phyloP scores from a whole-genome alignment of 2,113 vertebrate species.

The Brevimyrus niger region DNA sequence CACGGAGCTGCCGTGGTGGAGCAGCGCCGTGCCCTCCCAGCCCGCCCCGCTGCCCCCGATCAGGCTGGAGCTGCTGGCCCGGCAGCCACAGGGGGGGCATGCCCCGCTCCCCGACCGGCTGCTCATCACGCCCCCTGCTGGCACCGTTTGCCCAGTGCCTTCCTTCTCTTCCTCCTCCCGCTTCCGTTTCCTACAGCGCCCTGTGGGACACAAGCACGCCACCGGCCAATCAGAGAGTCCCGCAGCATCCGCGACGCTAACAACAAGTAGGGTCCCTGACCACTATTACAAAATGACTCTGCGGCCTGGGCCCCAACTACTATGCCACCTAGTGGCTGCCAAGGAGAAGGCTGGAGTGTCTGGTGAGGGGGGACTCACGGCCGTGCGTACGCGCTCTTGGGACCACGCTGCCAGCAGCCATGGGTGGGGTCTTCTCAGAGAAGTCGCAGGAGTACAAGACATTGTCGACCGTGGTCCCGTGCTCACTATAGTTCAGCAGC shows the following conservation, averaged over 20 bases:
- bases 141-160: constrained; percentile 39
- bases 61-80: constrained; percentile 79
- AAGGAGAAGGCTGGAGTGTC: not conserved
- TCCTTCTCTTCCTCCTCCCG: constrained; percentile 53
- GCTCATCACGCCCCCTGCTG: constrained; percentile 72
- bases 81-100: constrained; percentile 68
- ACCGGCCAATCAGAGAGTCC: not conserved
- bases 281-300: not conserved
- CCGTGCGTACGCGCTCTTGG: constrained; percentile 91
- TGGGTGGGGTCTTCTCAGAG: constrained; percentile 82
- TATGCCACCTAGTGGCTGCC: too few species aligned
- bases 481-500: constrained; percentile 98
- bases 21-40: constrained; percentile 80
- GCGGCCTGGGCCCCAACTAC: not conserved
- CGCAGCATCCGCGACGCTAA: not conserved
- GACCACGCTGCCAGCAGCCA: constrained; percentile 81
- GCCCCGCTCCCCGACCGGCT: constrained; percentile 64
- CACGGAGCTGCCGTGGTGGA: constrained; percentile 81
- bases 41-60: constrained; percentile 79
- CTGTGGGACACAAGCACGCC: constrained; percentile 42
- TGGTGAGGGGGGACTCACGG: constrained; percentile 65
- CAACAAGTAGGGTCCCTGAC: not conserved
- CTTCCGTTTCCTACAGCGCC: constrained; percentile 73
- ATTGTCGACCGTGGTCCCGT: constrained; percentile 94
- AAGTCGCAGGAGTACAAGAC: constrained; percentile 97